phyloP scores from a whole-genome alignment of 2,888 invertebrate genomes.

The Idaea aversata region DNA sequence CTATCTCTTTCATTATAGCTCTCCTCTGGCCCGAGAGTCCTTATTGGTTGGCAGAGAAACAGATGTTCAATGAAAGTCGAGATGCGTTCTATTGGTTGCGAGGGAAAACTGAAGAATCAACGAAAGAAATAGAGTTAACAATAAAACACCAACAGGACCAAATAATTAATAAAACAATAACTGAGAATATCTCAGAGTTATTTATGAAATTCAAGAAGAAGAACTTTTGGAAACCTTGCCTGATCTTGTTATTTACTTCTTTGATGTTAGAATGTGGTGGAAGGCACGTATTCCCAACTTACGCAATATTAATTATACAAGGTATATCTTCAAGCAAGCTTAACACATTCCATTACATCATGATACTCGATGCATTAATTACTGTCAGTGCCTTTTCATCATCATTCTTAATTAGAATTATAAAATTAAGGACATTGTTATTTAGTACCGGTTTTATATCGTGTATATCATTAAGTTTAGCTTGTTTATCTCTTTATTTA shows the following conservation, averaged over 20 bases:
- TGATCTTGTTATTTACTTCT: constrained; percentile 40
- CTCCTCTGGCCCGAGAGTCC: constrained; percentile 39
- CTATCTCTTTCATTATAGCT: constrained; percentile 19
- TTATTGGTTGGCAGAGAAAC: constrained; percentile 30
- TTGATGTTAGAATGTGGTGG: constrained; percentile 51
- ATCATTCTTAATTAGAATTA: constrained; percentile 46
- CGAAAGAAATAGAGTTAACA: constrained; percentile 45
- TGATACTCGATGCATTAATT: constrained; percentile 52
- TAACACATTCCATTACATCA: constrained; percentile 46
- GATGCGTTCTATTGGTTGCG: constrained; percentile 67
- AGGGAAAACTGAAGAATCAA: constrained; percentile 59
- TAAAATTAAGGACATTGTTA: constrained; percentile 49
- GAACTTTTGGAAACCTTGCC: constrained; percentile 51
- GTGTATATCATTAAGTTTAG: constrained; percentile 34
- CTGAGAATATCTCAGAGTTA: constrained; percentile 26
- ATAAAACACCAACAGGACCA: constrained; percentile 37
- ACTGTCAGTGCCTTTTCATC: constrained; percentile 45
- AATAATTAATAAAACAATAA: constrained; percentile 14
- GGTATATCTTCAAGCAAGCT: constrained; percentile 41
- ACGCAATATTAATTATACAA: constrained; percentile 51
- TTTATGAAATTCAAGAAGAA: constrained; percentile 45
- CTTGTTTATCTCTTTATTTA: constrained; percentile 47
- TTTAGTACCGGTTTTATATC: constrained; percentile 51
- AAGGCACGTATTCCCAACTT: constrained; percentile 54
- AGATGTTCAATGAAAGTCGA: constrained; percentile 26